Evolutionary conservation across 2,888 invertebrate genomes (phyloP).

Genomic region (Napeogenes sylphis): DNA sequence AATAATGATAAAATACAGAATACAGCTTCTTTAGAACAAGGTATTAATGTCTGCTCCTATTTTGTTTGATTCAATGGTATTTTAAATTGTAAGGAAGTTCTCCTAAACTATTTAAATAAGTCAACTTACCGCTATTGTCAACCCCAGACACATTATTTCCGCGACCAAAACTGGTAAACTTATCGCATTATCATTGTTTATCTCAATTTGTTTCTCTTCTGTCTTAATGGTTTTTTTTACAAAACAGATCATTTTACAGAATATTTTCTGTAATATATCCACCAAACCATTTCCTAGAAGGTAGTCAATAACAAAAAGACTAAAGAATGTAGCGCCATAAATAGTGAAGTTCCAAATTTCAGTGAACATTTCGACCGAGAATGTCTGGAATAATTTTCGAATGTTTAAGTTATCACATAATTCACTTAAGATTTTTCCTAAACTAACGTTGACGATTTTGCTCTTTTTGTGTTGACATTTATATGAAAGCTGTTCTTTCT

Average conservation of each 20-base stretch:
- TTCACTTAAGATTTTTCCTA: slow-evolving; percentile 11
- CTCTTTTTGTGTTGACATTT: slow-evolving; percentile 27
- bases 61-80: too few species aligned
- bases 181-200: slow-evolving; percentile 36
- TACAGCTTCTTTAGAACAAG: too few species aligned
- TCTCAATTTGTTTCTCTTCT: slow-evolving; percentile 38
- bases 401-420: slow-evolving; percentile 10
- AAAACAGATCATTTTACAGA: slow-evolving; percentile 50
- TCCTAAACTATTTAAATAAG: too few species aligned
- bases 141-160: slow-evolving; percentile 48
- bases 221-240: slow-evolving; percentile 46
- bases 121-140: slow-evolving; percentile 50
- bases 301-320: slow-evolving; percentile 52
- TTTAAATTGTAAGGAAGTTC: too few species aligned
- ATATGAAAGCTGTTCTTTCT: slow-evolving; percentile 6
- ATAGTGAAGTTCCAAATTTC: slow-evolving; percentile 34
- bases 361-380: slow-evolving; percentile 37
- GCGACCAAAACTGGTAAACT: slow-evolving; percentile 45
- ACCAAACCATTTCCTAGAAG: slow-evolving; percentile 56
- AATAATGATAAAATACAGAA: background rate
- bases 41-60: too few species aligned
- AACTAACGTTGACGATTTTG: background rate
- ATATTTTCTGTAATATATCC: slow-evolving; percentile 40
- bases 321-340: slow-evolving; percentile 43
- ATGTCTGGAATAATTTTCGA: slow-evolving; percentile 6